A percentile compares a stretch with the other conserved stretches of the same genome.
These are phyloP conservation scores for Apogon hyalosoma DNA, from an alignment of 2,797 vertebrate species.

Conservation along the genomic window DNA sequence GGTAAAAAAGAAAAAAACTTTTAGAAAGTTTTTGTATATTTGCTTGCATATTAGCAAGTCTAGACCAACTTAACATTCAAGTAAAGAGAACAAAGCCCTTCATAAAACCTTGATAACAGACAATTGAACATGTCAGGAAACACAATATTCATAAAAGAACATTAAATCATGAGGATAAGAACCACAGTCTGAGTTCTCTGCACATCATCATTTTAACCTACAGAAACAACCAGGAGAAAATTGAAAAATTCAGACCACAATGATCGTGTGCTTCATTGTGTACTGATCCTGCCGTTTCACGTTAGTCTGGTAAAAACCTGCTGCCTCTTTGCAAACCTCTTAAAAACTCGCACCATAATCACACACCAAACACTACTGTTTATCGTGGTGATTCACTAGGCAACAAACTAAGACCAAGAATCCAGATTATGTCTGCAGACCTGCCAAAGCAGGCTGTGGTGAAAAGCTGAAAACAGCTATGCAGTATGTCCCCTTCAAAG, in stretches of 20 bases:
- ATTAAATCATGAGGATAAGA: not conserved
- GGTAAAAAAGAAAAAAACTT: too few species aligned
- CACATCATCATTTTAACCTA: not conserved
- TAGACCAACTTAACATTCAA: not conserved
- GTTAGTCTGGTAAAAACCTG: constrained; percentile 2
- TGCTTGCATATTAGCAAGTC: too few species aligned
- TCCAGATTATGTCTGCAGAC: constrained; percentile 73
- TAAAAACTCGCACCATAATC: constrained; percentile 29
- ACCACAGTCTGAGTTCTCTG: not conserved
- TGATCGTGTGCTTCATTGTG: not conserved
- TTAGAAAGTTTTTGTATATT: too few species aligned
- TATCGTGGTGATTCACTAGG: constrained; percentile 60
- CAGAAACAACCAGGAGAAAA: not conserved
- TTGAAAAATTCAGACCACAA: not conserved
- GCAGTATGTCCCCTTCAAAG: constrained; percentile 75
- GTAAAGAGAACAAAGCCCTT: not conserved
- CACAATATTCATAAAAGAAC: constrained; percentile 1
- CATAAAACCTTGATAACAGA: constrained; percentile 5
- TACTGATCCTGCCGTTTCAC: not conserved
- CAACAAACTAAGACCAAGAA: constrained; percentile 73
- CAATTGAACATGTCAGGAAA: constrained; percentile 1
- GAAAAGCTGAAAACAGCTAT: constrained; percentile 67
- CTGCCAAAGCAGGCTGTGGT: constrained; percentile 72
- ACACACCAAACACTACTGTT: constrained; percentile 29
- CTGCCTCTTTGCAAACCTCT: constrained; percentile 18